Conservation (phyloP, 1,140 invertebrate species). For the Magallana angulata region DNA sequence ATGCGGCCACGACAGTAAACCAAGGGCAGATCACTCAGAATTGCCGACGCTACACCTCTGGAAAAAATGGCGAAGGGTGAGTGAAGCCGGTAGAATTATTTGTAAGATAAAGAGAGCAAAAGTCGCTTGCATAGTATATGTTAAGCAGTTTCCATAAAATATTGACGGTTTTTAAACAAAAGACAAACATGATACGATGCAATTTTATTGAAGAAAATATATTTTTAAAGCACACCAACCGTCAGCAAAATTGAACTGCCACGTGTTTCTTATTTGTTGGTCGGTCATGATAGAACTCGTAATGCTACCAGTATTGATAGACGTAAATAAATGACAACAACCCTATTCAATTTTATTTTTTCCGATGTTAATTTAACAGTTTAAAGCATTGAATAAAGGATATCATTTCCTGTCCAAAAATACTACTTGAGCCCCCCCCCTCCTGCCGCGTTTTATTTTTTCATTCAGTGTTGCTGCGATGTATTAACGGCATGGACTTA, state of each 20-base stretch:
- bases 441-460: no score
- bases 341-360: no score
- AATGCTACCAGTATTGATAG: no score
- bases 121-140: no score
- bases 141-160: no score
- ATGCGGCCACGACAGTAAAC: background rate
- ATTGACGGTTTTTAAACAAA: background rate
- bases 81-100: slow-evolving; percentile 1
- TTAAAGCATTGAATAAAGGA: no score
- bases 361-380: no score
- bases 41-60: slow-evolving; percentile 32
- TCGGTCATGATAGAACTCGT: background rate
- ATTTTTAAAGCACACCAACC: background rate
- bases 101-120: background rate
- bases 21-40: background rate
- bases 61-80: slow-evolving; percentile 30
- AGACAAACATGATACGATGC: background rate
- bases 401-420: no score
- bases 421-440: no score
- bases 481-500: no score
- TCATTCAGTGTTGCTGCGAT: no score
- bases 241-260: background rate
- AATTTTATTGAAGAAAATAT: background rate
- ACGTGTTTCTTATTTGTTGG: slow-evolving; percentile 27
- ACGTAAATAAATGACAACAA: no score